Base-by-base conservation (phyloP, 2,888 invertebrate species). In the Thecocarcelia acutangulata region DNA sequence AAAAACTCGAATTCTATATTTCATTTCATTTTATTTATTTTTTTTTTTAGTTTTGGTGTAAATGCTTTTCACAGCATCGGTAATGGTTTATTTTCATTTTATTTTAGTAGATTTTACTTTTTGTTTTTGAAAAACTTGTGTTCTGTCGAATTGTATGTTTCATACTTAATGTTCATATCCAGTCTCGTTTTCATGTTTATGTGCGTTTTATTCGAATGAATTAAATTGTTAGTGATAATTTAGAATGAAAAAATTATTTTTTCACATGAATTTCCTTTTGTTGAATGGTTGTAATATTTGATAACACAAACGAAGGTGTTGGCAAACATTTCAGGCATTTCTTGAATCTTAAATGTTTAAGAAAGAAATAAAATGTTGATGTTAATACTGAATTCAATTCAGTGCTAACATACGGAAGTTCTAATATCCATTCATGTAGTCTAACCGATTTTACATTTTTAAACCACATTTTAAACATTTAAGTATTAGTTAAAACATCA, bases 21-120 rank as follows among this genome's bases (percentile, higher is more conserved):
- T 12, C 52, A 54, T 73, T 63, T 17, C 46, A 37, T 33, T 46
- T 5, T 33, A 6, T 42, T 15, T 52, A 33, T 40, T 1, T 9
- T 33, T 48, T 17, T 19, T 75, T 21, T 13, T 19, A 42, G 8
- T 72, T 70, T 74, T 69, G 28, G 52, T 70, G 58, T 78, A 70
- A 82, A 82, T 78, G 77, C 54, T 74, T 82, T 74, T 74, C 70
- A 42, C 78, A 70, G 77, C 74, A 76, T 46, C 54, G 68, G 80
- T 76, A 72, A 76, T 72, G 72, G 42, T 64, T 75, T 76, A 76
- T 69, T 50, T 68, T 74, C 13, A 37, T 74, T 59, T 69, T 40
- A 50, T 52, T 63, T 61, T 21, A 61, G 42, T 24, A 69, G 8
- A 48, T 37, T 24, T 64, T 76, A 63, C 50, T 42, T 50, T 72